phyloP scores from a whole-genome alignment of 2,113 vertebrate genomes.

The crab-eating macaque (Macaca fascicularis) region T2T-MFA8v1.1 NC_088381.1:92511501-92512000 shows the following conservation, averaged over 20 bases:
- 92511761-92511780: neutral
- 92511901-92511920: constrained; percentile 39
- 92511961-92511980: neutral
- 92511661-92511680: constrained; percentile 40
- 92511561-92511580: neutral
- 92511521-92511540: neutral
- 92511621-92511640: constrained; percentile 25
- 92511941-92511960: neutral
- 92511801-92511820: neutral
- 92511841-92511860: neutral
- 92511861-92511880: constrained; percentile 2
- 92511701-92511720: neutral
- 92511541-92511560: neutral
- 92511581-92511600: neutral
- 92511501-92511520: neutral
- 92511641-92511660: neutral
- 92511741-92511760: neutral
- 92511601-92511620: neutral
- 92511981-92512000: neutral
- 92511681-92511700: constrained; percentile 18
- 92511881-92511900: constrained; percentile 22
- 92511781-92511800: neutral
- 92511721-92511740: neutral
- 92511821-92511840: constrained; percentile 43
- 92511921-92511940: neutral